Conservation (phyloP, 2,113 vertebrate genomes). For the Anhinga rufa region DNA sequence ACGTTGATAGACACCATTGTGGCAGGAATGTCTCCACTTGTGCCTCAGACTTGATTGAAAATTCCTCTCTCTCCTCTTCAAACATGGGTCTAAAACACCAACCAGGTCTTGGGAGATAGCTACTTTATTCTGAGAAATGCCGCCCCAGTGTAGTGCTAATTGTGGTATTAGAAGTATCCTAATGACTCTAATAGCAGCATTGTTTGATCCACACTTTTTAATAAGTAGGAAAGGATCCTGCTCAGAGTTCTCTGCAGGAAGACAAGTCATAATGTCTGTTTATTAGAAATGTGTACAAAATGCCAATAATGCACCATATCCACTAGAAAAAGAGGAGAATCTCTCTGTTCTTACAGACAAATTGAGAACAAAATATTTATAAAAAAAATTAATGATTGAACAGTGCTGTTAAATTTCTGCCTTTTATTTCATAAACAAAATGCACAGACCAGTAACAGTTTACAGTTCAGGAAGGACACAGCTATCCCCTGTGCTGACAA, state of each 20-base stretch:
- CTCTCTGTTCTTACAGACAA: neutral
- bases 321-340: neutral
- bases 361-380: neutral
- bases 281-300: neutral
- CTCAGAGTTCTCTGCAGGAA: neutral
- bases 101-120: neutral
- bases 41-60: neutral
- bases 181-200: neutral
- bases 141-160: neutral
- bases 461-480: constrained; percentile 31
- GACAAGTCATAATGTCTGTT: neutral
- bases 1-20: neutral
- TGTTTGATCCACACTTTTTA: neutral
- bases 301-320: neutral
- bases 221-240: neutral
- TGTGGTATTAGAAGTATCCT: neutral
- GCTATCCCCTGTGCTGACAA: constrained; percentile 11
- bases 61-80: neutral
- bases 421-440: constrained; percentile 11
- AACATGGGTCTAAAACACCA: neutral
- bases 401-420: constrained; percentile 26
- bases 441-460: neutral
- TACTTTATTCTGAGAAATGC: neutral
- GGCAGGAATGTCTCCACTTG: neutral
- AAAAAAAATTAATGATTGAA: constrained; percentile 21